Conservation (phyloP, 2,888 invertebrate genomes). For the Mayetiola destructor region DNA sequence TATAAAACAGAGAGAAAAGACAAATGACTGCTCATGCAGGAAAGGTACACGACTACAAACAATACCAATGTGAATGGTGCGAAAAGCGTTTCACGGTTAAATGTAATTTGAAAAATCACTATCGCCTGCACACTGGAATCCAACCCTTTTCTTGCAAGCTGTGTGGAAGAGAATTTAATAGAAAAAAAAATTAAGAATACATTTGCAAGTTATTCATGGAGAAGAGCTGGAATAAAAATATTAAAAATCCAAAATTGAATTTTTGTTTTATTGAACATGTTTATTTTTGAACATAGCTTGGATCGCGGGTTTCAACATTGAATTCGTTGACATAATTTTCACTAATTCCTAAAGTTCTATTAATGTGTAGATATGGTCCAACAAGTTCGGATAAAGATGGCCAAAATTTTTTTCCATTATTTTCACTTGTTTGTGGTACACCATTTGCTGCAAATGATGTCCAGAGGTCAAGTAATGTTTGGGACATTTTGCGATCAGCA, state of each 20-base stretch:
- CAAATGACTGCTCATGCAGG: background rate
- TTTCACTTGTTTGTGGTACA: constrained; percentile 24
- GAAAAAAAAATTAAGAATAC: too few relatives aligned
- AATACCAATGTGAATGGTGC: background rate
- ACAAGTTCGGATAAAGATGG: constrained; percentile 20
- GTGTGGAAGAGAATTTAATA: too few relatives aligned
- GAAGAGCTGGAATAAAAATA: too few relatives aligned
- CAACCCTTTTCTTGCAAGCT: too few relatives aligned
- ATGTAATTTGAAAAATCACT: background rate
- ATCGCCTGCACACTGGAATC: background rate
- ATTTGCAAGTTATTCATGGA: too few relatives aligned
- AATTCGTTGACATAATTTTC: constrained; percentile 27
- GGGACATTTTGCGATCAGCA: constrained; percentile 31
- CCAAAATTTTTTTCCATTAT: constrained; percentile 21
- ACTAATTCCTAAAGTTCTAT: constrained; percentile 20
- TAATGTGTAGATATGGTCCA: constrained; percentile 33
- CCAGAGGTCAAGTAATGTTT: constrained; percentile 36
- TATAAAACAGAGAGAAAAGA: background rate
- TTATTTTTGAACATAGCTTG: too few relatives aligned
- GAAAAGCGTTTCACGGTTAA: background rate
- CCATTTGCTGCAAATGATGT: constrained; percentile 33
- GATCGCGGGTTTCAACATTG: constrained; percentile 19
- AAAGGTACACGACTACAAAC: too few relatives aligned
- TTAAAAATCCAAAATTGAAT: too few relatives aligned
- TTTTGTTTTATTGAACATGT: too few relatives aligned